These are phyloP conservation scores for Thalassarche chlororhynchos DNA, from an alignment of 2,113 vertebrate genomes.

Conservation along the genomic window DNA sequence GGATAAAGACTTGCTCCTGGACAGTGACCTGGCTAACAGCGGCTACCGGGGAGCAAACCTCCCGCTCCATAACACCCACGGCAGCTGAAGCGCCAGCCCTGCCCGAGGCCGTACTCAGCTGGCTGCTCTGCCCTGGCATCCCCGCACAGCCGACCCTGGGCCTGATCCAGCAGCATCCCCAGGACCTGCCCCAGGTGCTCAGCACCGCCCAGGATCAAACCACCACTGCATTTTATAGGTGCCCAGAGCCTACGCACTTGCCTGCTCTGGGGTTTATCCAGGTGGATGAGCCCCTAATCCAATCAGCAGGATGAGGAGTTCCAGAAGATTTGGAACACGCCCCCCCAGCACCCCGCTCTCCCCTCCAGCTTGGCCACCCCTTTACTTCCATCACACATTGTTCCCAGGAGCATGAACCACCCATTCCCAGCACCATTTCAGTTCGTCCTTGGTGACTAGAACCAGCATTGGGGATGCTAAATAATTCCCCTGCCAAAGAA, in stretches of 20 bases:
- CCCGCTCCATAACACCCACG: fast-evolving
- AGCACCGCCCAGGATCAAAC: neutral
- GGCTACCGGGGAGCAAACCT: neutral
- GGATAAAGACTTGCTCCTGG: neutral
- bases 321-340: neutral
- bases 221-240: neutral
- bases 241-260: neutral
- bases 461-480: neutral
- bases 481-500: neutral
- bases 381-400: neutral
- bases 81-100: neutral
- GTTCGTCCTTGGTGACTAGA: neutral
- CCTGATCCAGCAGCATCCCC: neutral
- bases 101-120: fast-evolving
- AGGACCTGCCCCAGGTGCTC: neutral
- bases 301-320: neutral
- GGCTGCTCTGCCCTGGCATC: neutral
- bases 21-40: neutral
- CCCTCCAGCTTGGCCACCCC: neutral
- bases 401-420: neutral
- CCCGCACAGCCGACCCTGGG: neutral
- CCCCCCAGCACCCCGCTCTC: neutral
- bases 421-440: neutral
- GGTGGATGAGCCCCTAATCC: neutral
- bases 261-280: neutral